A percentile compares a stretch with the other conserved stretches of the same genome.
Evolutionary conservation across 1,140 invertebrate species (phyloP).

Genomic region (Drosophila sturtevanti): DNA sequence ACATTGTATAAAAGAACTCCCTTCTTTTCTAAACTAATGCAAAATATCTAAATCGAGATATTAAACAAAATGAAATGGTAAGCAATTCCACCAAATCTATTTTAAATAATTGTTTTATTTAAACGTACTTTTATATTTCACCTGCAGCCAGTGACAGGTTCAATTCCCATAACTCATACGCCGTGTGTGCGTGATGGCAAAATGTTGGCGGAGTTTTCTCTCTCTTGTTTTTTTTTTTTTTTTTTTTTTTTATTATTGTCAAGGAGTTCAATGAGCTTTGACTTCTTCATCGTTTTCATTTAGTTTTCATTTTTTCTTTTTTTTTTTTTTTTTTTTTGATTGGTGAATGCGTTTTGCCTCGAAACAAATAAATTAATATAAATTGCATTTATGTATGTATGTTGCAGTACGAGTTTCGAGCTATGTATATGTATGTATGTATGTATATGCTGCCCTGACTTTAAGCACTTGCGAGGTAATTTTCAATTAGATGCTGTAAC

Average conservation of each 20-base stretch:
- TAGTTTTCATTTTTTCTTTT: constrained; percentile 7
- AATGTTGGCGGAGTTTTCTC: not conserved
- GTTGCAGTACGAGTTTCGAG: too few species aligned
- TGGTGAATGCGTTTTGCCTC: constrained; percentile 53
- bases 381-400: constrained; percentile 48
- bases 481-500: constrained; percentile 63
- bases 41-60: too few species aligned
- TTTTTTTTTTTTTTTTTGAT: constrained; percentile 28
- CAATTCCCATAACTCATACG: constrained; percentile 38
- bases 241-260: not conserved
- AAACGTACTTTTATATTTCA: too few species aligned
- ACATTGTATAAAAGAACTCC: too few species aligned
- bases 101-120: too few species aligned
- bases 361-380: constrained; percentile 69
- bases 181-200: constrained; percentile 25
- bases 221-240: too few species aligned
- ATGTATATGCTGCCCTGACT: constrained; percentile 55
- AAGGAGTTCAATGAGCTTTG: not conserved
- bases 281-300: not conserved
- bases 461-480: constrained; percentile 57
- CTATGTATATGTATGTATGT: too few species aligned
- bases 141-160: not conserved
- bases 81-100: too few species aligned
- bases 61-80: too few species aligned
- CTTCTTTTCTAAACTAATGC: too few species aligned